A percentile compares a stretch with the other conserved stretches of the same genome.
phyloP scores from a whole-genome alignment of 2,113 vertebrate genomes.

The Zootoca vivipara region DNA sequence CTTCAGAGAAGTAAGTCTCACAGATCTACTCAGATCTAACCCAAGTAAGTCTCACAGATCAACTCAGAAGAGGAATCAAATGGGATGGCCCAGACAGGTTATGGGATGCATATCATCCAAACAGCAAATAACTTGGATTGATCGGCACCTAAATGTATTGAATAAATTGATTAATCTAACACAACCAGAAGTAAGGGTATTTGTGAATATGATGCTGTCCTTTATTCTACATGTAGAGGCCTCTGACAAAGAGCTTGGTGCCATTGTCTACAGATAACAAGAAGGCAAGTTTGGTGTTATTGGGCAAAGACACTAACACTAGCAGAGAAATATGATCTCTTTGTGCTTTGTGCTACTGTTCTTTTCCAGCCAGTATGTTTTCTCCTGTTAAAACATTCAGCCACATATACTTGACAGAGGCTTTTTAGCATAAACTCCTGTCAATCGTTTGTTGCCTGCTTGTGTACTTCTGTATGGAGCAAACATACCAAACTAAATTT shows the following conservation, averaged over 20 bases:
- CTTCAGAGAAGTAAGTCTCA: neutral
- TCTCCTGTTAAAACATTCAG: neutral
- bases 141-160: neutral
- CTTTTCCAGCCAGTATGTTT: neutral
- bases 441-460: neutral
- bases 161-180: too few relatives aligned
- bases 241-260: too few relatives aligned
- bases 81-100: too few relatives aligned
- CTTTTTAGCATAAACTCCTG: neutral
- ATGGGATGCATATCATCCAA: neutral
- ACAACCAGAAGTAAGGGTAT: neutral
- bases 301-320: too few relatives aligned
- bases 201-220: neutral
- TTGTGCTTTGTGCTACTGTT: neutral
- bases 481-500: neutral
- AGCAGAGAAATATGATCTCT: too few relatives aligned
- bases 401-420: neutral
- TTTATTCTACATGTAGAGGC: neutral
- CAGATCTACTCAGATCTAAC: neutral
- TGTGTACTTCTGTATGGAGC: neutral
- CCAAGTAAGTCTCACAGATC: neutral
- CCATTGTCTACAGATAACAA: too few relatives aligned
- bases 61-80: neutral
- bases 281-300: too few relatives aligned
- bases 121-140: neutral